Evolutionary conservation across 2,113 vertebrate species (phyloP).

Genomic region (Corythornis vintsioides): DNA sequence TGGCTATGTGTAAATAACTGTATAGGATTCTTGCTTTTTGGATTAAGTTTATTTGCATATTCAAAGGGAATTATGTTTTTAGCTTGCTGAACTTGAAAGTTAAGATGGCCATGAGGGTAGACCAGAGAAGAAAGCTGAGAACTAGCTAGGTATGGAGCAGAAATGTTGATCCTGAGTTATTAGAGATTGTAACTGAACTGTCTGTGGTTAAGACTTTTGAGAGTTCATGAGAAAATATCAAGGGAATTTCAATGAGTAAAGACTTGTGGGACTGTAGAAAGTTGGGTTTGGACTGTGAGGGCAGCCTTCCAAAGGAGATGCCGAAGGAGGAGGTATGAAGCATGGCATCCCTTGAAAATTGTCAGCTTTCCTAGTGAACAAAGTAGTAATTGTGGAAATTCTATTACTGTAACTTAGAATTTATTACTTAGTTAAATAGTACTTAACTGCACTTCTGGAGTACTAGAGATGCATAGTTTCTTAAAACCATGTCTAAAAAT

Average conservation of each 20-base stretch:
- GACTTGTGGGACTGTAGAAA: not conserved
- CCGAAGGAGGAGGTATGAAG: not conserved
- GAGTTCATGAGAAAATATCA: not conserved
- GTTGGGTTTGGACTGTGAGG: not conserved
- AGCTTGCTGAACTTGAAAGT: not conserved
- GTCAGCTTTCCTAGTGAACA: not conserved
- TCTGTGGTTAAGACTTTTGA: not conserved
- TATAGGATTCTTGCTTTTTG: not conserved
- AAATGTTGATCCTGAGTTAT: not conserved
- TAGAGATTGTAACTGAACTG: not conserved
- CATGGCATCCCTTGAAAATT: not conserved
- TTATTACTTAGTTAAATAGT: not conserved
- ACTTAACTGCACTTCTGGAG: not conserved
- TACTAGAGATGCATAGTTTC: not conserved
- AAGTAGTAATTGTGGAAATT: not conserved
- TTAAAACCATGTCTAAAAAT: not conserved
- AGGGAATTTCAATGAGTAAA: not conserved
- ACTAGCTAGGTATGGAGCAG: not conserved
- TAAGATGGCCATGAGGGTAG: not conserved
- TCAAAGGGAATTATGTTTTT: not conserved
- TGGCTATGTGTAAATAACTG: not conserved
- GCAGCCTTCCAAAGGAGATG: not conserved
- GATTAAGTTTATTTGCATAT: not conserved
- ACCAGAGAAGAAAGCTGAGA: not conserved
- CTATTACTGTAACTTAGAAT: not conserved